phyloP scores from a whole-genome alignment of 2,888 invertebrate genomes.

The Thumatha senex region DNA sequence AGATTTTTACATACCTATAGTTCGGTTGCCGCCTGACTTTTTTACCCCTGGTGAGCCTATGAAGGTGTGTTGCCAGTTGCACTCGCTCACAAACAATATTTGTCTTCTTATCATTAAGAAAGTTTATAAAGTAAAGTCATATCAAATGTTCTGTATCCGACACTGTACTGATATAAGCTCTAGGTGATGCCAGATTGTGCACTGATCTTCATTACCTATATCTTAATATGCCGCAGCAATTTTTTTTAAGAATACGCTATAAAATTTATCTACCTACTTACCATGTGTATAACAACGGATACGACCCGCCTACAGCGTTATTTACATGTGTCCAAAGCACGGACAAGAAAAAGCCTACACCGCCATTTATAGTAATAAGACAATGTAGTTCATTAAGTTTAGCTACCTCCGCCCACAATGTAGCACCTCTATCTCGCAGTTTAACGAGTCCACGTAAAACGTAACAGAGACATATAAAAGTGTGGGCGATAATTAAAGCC shows the following conservation, averaged over 20 bases:
- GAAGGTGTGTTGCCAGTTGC: no score
- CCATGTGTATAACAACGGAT: slow-evolving; percentile 53
- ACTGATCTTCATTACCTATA: no score
- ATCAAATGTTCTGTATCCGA: no score
- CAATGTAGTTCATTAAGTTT: slow-evolving; percentile 76
- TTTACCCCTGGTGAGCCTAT: no score
- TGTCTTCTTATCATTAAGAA: no score
- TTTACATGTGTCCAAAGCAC: slow-evolving; percentile 64
- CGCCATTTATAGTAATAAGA: slow-evolving; percentile 77
- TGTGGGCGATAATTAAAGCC: slow-evolving; percentile 17
- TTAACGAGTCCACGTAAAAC: slow-evolving; percentile 38
- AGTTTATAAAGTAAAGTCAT: no score
- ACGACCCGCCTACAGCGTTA: slow-evolving; percentile 63
- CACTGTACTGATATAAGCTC: no score
- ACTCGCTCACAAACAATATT: no score
- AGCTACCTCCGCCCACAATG: slow-evolving; percentile 63
- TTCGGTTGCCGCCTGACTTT: no score
- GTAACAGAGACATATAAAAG: slow-evolving; percentile 15
- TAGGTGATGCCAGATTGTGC: no score
- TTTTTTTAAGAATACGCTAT: slow-evolving; percentile 18
- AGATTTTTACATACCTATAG: no score
- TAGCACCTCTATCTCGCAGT: slow-evolving; percentile 43
- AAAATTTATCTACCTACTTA: slow-evolving; percentile 33
- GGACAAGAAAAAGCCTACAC: slow-evolving; percentile 58
- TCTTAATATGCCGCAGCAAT: no score